phyloP scores from a whole-genome alignment of 2,113 vertebrate genomes.

The Meles meles region DNA sequence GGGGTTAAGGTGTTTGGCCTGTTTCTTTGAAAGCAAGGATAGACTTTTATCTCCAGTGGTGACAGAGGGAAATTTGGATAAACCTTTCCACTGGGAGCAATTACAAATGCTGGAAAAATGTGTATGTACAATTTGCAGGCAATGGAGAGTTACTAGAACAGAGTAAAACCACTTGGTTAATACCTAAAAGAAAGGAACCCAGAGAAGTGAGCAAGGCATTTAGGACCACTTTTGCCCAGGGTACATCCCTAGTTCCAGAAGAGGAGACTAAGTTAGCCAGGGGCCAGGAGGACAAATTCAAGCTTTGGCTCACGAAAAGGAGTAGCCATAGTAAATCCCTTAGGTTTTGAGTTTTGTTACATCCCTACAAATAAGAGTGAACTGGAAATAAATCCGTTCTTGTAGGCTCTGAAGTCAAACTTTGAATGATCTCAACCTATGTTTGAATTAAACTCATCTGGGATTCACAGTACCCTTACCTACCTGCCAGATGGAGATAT shows the following conservation, averaged over 20 bases:
- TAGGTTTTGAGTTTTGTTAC: neutral
- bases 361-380: neutral
- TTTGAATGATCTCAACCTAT: neutral
- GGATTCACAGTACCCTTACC: neutral
- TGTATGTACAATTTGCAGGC: neutral
- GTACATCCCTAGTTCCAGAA: neutral
- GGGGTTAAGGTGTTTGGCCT: neutral
- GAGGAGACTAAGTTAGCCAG: neutral
- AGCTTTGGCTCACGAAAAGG: neutral
- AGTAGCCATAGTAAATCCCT: neutral
- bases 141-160: neutral
- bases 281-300: neutral
- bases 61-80: neutral
- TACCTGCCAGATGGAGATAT: neutral
- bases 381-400: neutral
- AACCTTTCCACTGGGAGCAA: neutral
- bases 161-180: neutral
- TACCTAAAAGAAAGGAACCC: neutral
- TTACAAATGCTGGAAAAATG: neutral
- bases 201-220: neutral
- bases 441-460: neutral
- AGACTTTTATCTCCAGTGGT: neutral
- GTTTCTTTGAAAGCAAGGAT: neutral
- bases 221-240: neutral
- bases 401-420: neutral